These are phyloP conservation scores for Corythaixoides concolor DNA, from an alignment of 2,113 vertebrate genomes.

Conservation along the genomic window DNA sequence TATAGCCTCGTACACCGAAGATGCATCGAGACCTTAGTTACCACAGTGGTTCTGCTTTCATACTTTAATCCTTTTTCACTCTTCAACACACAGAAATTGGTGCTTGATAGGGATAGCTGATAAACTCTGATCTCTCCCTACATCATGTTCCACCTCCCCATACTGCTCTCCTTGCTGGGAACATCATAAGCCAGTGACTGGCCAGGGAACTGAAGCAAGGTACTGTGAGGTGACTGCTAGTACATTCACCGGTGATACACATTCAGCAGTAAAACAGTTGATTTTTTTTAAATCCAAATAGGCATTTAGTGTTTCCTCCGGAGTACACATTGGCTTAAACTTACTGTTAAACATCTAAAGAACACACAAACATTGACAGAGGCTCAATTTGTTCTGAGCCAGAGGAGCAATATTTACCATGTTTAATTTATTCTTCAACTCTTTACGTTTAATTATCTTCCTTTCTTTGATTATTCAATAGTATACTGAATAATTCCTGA, in stretches of 20 bases:
- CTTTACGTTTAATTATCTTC: not conserved
- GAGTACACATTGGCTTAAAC: not conserved
- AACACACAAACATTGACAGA: not conserved
- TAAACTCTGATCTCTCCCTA: not conserved
- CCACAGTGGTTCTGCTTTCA: not conserved
- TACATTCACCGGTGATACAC: not conserved
- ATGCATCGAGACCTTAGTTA: not conserved
- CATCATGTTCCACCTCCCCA: rapidly evolving
- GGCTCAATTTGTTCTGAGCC: not conserved
- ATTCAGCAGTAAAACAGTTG: not conserved
- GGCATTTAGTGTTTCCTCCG: not conserved
- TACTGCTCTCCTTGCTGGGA: not conserved
- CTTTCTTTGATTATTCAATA: not conserved
- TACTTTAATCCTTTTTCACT: not conserved
- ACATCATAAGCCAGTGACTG: not conserved
- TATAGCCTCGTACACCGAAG: not conserved
- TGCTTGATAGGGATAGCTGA: not conserved
- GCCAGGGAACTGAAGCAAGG: not conserved
- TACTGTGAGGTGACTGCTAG: not conserved
- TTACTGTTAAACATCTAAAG: not conserved
- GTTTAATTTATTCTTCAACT: not conserved
- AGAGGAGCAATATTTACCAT: not conserved
- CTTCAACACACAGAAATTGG: not conserved
- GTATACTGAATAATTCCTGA: not conserved
- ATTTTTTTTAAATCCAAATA: not conserved